Base-by-base conservation (phyloP, 1,140 invertebrate genomes). In the Orius laevigatus region DNA sequence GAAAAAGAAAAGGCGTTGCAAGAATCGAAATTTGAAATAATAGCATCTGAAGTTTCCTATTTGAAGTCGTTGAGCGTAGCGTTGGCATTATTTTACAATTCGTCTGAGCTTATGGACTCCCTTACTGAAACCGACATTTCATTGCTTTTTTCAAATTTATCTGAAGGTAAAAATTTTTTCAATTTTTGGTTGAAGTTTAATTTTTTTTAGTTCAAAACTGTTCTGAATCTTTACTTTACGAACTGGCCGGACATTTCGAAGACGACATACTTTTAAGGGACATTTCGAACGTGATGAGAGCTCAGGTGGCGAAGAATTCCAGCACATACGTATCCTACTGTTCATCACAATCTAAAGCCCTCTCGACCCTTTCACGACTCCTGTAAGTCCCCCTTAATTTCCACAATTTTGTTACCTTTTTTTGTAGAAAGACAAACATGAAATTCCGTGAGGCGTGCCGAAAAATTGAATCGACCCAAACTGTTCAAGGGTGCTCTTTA, bases 1-100 rank as follows among this genome's bases (percentile, higher is more conserved):
- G 68, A 73, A 5, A 70, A 75, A 5, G 76, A 86, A 56, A 78
- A 78, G 56, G 81, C 81, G 56, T 65, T 88, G 1, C 87, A 91
- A 64, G 88, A 92, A 65, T 84, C 84, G 15, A 87, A 90, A 66
- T 93, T 93, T 64, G 88, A 97, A 69, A 82, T 96, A 46, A 75
- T 97, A 15, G 92, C 90, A 0, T 93, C 89, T 0, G 92, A 97
- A 68, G 90, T 91, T 0, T 93, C 90, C 1, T 96, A 96, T 59
- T 67, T 95, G 11, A 90, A 91, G 64, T 92, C 87, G 1, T 65
- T 97, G 32, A 86, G 86, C 57, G 78, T 97, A 18, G 66, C 96
- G 33, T 79, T 85, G 33, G 74, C 78, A 38, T 81, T 93, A 59
- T 96, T 95, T 62, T 75, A 88, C 36, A 73, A 78, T 34, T 53